Evolutionary conservation across 2,888 invertebrate species (phyloP).

Genomic region (Balanococcus diminutus): DNA sequence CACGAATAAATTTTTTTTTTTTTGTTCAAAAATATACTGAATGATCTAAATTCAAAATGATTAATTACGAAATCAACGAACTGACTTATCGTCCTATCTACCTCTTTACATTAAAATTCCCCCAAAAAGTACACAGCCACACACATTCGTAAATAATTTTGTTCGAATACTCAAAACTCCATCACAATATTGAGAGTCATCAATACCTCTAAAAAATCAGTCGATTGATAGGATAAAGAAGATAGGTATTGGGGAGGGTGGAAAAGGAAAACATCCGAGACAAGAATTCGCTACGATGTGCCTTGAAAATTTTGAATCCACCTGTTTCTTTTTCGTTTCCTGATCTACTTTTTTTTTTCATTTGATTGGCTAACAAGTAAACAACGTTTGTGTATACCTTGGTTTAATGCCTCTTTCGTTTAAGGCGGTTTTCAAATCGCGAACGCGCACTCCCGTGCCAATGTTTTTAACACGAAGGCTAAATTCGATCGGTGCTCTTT

Average conservation of each 20-base stretch:
- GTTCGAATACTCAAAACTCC: background rate
- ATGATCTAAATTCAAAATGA: no score
- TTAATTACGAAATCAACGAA: no score
- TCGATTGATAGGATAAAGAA: background rate
- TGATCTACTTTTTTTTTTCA: background rate
- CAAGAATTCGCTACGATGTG: background rate
- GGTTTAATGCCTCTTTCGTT: conserved; percentile 77
- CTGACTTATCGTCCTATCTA: no score
- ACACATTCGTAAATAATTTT: no score
- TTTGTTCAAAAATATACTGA: background rate
- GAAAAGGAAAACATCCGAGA: background rate
- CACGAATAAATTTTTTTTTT: background rate
- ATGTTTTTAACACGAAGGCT: conserved; percentile 72
- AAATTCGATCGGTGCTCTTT: conserved; percentile 58
- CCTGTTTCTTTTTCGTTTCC: background rate
- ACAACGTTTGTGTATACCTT: conserved; percentile 49
- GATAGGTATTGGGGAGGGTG: background rate
- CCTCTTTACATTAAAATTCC: no score
- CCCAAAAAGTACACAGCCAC: no score
- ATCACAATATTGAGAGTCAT: no score
- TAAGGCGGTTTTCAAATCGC: conserved; percentile 76
- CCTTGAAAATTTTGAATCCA: background rate
- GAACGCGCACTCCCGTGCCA: conserved; percentile 72
- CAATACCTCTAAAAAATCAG: no score
- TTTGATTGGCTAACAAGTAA: background rate